phyloP scores from a whole-genome alignment of 2,797 vertebrate genomes.

The Triplophysa bombifrons region DNA sequence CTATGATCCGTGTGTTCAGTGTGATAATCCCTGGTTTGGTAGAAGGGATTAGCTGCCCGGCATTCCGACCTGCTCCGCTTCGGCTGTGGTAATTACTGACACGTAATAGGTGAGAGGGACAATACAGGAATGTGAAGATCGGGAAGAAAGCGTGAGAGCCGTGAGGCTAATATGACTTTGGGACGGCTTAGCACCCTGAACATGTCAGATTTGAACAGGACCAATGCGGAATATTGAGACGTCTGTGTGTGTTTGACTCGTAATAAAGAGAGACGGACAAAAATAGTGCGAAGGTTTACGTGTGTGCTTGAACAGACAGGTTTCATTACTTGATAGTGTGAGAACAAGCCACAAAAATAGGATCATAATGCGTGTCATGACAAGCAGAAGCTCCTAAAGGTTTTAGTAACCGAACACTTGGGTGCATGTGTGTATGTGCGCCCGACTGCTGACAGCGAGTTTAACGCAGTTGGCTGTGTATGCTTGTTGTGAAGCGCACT shows the following conservation, averaged over 20 bases:
- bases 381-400: constrained; percentile 46
- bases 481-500: constrained; percentile 68
- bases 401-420: constrained; percentile 40
- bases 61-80: constrained; percentile 49
- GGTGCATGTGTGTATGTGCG: constrained; percentile 46
- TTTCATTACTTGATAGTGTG: constrained; percentile 63
- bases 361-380: constrained; percentile 59
- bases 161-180: constrained; percentile 29
- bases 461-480: constrained; percentile 65
- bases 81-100: constrained; percentile 48
- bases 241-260: constrained; percentile 12
- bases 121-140: constrained; percentile 1
- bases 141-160: background rate
- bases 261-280: constrained; percentile 17
- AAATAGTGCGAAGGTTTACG: constrained; percentile 47
- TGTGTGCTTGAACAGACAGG: constrained; percentile 60
- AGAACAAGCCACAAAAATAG: constrained; percentile 60
- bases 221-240: constrained; percentile 18
- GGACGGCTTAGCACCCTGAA: constrained; percentile 28
- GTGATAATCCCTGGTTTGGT: constrained; percentile 56
- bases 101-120: constrained; percentile 34
- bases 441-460: constrained; percentile 67
- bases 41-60: constrained; percentile 47
- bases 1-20: constrained; percentile 35
- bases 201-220: constrained; percentile 5